Percentiles rank a stretch among this genome's conserved stretches.
Conservation (phyloP, 1,140 invertebrate genomes). For the Bicyclus anynana region DNA sequence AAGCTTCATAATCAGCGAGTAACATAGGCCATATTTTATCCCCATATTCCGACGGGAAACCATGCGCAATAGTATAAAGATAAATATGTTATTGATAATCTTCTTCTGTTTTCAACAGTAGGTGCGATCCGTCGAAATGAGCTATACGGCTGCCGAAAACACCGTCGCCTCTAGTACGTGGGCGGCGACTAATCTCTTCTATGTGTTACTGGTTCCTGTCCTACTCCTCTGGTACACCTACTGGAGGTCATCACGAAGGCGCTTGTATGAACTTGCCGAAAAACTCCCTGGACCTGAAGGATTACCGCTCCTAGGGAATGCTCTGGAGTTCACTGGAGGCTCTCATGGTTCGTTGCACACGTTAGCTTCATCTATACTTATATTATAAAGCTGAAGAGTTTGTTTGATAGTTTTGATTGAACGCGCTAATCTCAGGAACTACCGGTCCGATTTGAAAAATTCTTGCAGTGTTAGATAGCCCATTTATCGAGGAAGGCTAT, state of each 20-base stretch:
- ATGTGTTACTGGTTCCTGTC: slow-evolving; percentile 83
- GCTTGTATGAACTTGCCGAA: slow-evolving; percentile 83
- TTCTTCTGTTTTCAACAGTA: neutral
- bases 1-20: too few species aligned
- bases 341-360: slow-evolving; percentile 74
- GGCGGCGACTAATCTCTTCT: slow-evolving; percentile 80
- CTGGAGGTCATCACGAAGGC: slow-evolving; percentile 83
- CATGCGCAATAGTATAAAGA: too few species aligned
- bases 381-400: too few species aligned
- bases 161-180: slow-evolving; percentile 52
- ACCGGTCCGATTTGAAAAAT: too few species aligned
- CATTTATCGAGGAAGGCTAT: too few species aligned
- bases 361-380: too few species aligned
- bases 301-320: slow-evolving; percentile 83
- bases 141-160: slow-evolving; percentile 52
- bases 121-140: slow-evolving; percentile 44
- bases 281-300: slow-evolving; percentile 84
- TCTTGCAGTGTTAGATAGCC: too few species aligned
- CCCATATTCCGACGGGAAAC: too few species aligned
- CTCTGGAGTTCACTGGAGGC: slow-evolving; percentile 83
- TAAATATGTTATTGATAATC: too few species aligned
- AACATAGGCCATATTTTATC: too few species aligned
- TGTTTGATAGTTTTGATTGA: too few species aligned
- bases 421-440: too few species aligned
- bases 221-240: slow-evolving; percentile 84